Base-by-base conservation (phyloP, 1,140 invertebrate species). In the Microplitis demolitor region DNA sequence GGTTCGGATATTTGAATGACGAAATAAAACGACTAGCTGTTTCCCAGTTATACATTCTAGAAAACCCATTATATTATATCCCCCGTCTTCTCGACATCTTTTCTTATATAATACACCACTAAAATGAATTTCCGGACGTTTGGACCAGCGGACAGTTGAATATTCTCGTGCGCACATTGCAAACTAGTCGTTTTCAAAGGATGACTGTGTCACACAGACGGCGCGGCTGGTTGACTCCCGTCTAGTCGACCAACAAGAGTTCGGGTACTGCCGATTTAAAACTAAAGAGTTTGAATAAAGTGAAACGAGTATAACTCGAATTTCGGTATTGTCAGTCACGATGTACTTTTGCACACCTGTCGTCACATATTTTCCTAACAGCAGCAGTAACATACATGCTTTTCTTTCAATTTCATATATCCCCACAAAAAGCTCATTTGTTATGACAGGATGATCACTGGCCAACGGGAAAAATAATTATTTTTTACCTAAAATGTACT, bases 301-400 rank as follows among this genome's bases (percentile, higher is more conserved):
- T 24, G 50, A 54, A 67, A 67, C 9, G 50, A 66, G 35, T 37
- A 35, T n/a, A 53, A 50, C 11, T 37, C 35, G 9, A 53, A 14
- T 54, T 13, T 33, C 13, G n/a, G 50, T 54, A 50, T 67, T 54
- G 31, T 67, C 66, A 53, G 66, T 50, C 66, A 75, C 74, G 66
- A 74, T 69, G 75, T 77, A 78, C 77, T 82, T 79, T 58, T 74
- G 63, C 34, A 58, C 78, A 81, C 60, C 74, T 80, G 79, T 73
- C 75, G 51, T 66, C 35, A 67, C 39, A 67, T 61, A 24, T 35
- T 50, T 31, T 33, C 53, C 31, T 50, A 53, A 39, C 24, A 31
- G n/a, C 24, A 50, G 4, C 37, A 39, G n/a, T 24, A 56, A 24
- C 53, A 16, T n/a, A 16, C 53, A 16, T 8, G 16, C 53, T 56